phyloP scores from a whole-genome alignment of 2,797 vertebrate species.

The Simalia tracyae region DNA sequence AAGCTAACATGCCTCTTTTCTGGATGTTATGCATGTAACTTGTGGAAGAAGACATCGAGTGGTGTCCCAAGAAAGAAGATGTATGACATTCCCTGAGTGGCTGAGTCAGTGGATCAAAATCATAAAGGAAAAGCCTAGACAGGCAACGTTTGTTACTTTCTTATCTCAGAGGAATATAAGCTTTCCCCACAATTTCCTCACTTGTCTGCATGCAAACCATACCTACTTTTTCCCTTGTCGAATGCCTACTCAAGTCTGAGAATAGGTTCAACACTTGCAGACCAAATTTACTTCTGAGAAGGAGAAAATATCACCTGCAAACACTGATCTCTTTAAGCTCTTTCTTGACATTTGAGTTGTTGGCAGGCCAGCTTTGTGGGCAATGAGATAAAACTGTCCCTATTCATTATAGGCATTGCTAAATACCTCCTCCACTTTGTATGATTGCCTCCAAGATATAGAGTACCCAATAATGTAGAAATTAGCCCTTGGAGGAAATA shows the following conservation, averaged over 20 bases:
- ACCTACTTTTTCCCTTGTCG: not conserved
- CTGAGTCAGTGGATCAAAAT: not conserved
- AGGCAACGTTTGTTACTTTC: not conserved
- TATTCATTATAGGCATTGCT: not conserved
- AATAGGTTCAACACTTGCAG: not conserved
- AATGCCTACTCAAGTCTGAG: not conserved
- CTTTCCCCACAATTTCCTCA: too few relatives aligned
- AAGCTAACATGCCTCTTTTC: not conserved
- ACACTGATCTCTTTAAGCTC: not conserved
- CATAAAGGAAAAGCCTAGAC: not conserved
- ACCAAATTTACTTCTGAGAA: not conserved
- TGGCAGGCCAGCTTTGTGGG: not conserved
- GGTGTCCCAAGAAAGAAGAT: not conserved
- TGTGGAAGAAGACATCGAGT: not conserved
- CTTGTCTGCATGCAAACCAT: not conserved
- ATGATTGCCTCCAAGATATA: not conserved
- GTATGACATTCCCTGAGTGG: not conserved
- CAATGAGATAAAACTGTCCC: not conserved
- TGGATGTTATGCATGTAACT: not conserved
- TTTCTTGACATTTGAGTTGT: not conserved
- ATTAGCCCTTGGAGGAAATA: not conserved
- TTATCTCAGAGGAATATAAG: too few relatives aligned
- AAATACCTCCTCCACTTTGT: not conserved
- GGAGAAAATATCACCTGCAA: not conserved
- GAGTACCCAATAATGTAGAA: not conserved